Percentiles rank a stretch among this genome's conserved stretches.
These are phyloP conservation scores for Euzophera pinguis DNA, from an alignment of 2,888 invertebrate species.

Conservation along the genomic window DNA sequence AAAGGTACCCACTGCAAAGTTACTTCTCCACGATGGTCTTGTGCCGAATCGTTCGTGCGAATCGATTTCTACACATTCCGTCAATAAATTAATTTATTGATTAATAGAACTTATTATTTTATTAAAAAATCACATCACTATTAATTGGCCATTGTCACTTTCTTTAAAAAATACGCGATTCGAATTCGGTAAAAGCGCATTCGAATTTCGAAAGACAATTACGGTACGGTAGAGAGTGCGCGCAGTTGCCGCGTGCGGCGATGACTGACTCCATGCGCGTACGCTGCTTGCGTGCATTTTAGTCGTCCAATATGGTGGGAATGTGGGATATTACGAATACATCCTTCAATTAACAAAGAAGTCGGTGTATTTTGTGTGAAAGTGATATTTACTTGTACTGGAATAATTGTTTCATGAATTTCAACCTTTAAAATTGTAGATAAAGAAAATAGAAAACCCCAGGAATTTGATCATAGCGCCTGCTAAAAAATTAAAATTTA, in stretches of 20 bases:
- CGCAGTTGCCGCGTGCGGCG: conserved; percentile 49
- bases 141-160: conserved; percentile 31
- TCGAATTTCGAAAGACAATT: conserved; percentile 35
- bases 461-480: too few species aligned
- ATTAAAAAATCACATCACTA: conserved; percentile 24
- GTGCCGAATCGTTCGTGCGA: conserved; percentile 48
- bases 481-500: too few species aligned
- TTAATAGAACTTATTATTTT: conserved; percentile 23
- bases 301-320: conserved; percentile 38
- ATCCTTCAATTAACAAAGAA: conserved; percentile 12
- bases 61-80: conserved; percentile 64
- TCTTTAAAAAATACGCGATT: conserved; percentile 16
- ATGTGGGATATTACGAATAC: conserved; percentile 45
- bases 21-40: conserved; percentile 55
- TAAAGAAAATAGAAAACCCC: background rate
- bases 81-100: conserved; percentile 30
- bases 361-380: background rate
- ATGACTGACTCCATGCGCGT: conserved; percentile 43
- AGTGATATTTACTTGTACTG: too few species aligned
- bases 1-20: conserved; percentile 48
- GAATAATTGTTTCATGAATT: background rate
- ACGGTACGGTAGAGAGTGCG: conserved; percentile 40
- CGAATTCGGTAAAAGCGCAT: conserved; percentile 28
- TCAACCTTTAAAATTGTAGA: background rate
- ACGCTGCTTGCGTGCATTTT: conserved; percentile 40